These are phyloP conservation scores for Catagonus wagneri DNA, from an alignment of 2,113 vertebrate species.

Conservation along the genomic window DNA sequence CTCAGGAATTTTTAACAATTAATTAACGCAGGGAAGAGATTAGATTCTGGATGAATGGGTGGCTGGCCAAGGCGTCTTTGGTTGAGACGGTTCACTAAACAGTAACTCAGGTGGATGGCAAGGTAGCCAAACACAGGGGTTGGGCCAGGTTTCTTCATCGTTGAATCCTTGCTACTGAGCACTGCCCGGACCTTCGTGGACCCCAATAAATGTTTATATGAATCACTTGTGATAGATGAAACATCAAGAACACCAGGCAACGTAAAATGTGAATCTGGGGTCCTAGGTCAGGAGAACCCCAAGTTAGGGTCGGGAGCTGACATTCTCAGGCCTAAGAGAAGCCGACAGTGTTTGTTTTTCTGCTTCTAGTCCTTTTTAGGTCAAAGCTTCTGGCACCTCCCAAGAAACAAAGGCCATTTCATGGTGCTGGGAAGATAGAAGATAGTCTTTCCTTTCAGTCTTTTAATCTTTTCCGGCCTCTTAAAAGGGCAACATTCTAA, in stretches of 20 bases:
- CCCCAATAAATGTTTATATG: background rate
- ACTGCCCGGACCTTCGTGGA: background rate
- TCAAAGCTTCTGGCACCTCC: background rate
- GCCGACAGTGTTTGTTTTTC: background rate
- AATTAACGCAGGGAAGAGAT: background rate
- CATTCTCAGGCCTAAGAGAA: background rate
- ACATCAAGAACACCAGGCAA: background rate
- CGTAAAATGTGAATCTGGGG: background rate
- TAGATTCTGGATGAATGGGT: background rate
- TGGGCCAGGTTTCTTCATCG: background rate
- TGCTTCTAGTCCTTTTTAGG: background rate
- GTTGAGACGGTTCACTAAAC: background rate
- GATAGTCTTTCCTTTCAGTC: background rate
- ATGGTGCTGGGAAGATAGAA: background rate
- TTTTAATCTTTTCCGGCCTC: background rate
- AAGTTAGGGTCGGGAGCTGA: background rate
- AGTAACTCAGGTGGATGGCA: background rate
- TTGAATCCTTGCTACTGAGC: background rate
- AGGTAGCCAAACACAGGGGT: background rate
- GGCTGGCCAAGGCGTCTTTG: background rate
- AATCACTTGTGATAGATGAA: background rate
- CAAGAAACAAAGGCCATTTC: background rate
- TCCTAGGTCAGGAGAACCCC: background rate
- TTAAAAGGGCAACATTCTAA: background rate
- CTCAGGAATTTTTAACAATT: slow-evolving; percentile 3